Percentiles rank a stretch among this genome's conserved stretches.
These are phyloP conservation scores for Momotus momota DNA, from an alignment of 2,797 vertebrate genomes.

Conservation along the genomic window DNA sequence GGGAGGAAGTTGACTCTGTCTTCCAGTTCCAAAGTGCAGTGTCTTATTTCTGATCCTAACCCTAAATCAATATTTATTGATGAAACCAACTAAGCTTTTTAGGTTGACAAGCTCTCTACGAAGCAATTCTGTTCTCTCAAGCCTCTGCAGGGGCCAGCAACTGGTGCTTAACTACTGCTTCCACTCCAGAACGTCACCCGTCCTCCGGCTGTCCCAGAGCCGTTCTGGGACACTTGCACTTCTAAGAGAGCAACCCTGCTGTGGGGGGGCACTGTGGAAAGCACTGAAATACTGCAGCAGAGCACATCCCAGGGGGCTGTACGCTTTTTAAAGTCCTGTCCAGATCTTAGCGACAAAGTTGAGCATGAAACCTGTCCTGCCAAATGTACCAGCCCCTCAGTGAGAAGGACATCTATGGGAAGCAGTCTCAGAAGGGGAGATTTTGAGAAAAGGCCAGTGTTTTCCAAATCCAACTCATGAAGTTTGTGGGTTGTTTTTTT, in stretches of 20 bases:
- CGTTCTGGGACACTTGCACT: conserved; percentile 11
- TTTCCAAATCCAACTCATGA: not conserved
- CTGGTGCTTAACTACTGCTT: conserved; percentile 62
- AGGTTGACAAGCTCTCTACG: conserved; percentile 17
- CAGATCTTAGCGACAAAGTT: not conserved
- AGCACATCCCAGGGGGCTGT: not conserved
- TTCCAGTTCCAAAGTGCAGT: conserved; percentile 61
- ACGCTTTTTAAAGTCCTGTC: not conserved
- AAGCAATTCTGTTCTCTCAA: conserved; percentile 57
- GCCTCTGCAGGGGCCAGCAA: conserved; percentile 61
- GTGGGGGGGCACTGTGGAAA: not conserved
- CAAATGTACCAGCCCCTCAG: not conserved
- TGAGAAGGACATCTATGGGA: not conserved
- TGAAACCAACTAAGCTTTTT: conserved; percentile 63
- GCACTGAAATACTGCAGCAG: not conserved
- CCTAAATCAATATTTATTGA: conserved; percentile 61
- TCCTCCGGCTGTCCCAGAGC: conserved; percentile 16
- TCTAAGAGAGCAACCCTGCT: not conserved
- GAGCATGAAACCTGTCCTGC: conserved; percentile 63
- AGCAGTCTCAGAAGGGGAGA: not conserved
- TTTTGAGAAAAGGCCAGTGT: conserved; percentile 1
- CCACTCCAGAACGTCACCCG: conserved; percentile 13
- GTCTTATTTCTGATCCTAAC: conserved; percentile 63
- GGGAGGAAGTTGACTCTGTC: conserved; percentile 50
- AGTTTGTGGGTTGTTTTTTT: not conserved